Base-by-base conservation (phyloP, 2,113 vertebrate genomes). In the Sceloporus tristichus region DNA sequence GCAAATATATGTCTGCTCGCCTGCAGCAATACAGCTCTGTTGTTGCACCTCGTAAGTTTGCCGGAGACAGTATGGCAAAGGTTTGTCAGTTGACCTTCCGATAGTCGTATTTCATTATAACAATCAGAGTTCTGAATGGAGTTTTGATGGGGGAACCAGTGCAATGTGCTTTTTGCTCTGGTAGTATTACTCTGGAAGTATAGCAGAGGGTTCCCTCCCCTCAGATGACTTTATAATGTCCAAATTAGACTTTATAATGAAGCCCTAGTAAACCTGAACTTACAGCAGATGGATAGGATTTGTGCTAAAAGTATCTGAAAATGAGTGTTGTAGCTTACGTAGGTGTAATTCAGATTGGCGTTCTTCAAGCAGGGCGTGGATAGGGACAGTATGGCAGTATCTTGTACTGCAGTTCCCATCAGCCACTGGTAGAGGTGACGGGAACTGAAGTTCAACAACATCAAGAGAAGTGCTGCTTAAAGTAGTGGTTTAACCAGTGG, bases 21-120 rank as follows among this genome's bases (percentile, higher is more conserved):
- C 79, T 88, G 79, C 86, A 91, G 82, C 87, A 82, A 88, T 71
- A 95, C 73, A 14, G 34, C 88, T 92, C 93, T 89, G 85, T 68
- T 88, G 0, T 79, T 92, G 21, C 90, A 94, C 86, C 91, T 90
- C 91, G 9, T 93, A 92, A 88, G 88, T 91, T 92, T 91, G 70
- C 84, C 13, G 34, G 29, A 81, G 90, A 79, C 88, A 91, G 84
- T 88, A 59, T 3, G 34, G 76, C 91, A 91, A 29, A 59, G 89
- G 68, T 27, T 78, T 92, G 89, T 86, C 91, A 76, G 88, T 5
- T 90, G 85, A 56, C 53, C 2, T 91, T 59, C 88, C 89, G 83
- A 79, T 86, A 88, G 71, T 48, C 86, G 54, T n/a, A 1, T 88
- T 93, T 93, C 89, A 85, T 89, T 92, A 90, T 29, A 16, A 74